Conservation (phyloP, 2,113 vertebrate genomes). For the Cyphomyrus discorhynchus region DNA sequence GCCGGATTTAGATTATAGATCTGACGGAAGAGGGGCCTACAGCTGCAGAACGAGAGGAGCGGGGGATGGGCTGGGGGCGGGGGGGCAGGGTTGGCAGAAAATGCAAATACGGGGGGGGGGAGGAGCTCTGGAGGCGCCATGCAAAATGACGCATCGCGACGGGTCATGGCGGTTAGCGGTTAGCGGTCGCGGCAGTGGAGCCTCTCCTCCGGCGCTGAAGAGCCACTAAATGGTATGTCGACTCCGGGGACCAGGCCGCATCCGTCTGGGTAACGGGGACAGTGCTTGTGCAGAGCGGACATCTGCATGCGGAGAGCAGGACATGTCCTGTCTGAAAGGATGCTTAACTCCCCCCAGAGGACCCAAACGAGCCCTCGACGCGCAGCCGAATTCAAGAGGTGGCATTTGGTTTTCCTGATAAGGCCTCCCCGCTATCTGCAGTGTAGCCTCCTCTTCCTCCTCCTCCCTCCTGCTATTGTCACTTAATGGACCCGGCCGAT, state of each 20-base stretch:
- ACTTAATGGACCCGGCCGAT: neutral
- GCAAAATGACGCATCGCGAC: conserved; percentile 25
- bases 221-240: conserved; percentile 41
- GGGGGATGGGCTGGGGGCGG: neutral
- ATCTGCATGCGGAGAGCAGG: neutral
- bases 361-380: neutral
- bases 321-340: neutral
- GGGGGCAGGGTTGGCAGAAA: no score
- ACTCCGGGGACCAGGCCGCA: conserved; percentile 41
- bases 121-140: neutral
- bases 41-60: conserved; percentile 4
- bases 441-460: neutral
- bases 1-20: conserved; percentile 9
- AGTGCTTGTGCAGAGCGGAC: conserved; percentile 21
- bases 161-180: conserved; percentile 32
- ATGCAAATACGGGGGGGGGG: neutral
- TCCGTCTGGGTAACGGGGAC: conserved; percentile 45
- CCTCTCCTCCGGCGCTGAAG: conserved; percentile 38
- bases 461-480: neutral
- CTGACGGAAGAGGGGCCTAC: neutral
- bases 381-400: neutral
- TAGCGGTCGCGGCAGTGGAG: conserved; percentile 30
- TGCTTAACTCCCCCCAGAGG: neutral
- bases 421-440: neutral
- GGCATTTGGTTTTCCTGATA: neutral